Percentiles rank a stretch among this genome's conserved stretches.
Evolutionary conservation across 2,888 invertebrate genomes (phyloP).

Genomic region (Dromius quadrimaculatus): DNA sequence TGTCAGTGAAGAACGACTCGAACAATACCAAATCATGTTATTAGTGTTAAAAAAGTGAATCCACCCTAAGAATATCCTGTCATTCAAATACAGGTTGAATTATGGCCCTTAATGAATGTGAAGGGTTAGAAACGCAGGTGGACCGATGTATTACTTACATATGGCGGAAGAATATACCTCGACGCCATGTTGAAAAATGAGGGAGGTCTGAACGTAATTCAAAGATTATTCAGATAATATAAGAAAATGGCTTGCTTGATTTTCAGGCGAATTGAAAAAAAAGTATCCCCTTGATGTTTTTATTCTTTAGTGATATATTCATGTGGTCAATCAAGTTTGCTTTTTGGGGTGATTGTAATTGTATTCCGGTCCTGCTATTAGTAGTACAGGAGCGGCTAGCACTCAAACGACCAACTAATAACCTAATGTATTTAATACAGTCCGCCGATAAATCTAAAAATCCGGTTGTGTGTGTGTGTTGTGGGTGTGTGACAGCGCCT

Average conservation of each 20-base stretch:
- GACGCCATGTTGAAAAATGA: slow-evolving; percentile 5
- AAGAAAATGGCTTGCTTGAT: neutral
- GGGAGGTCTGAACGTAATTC: neutral
- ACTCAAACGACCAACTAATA: slow-evolving; percentile 48
- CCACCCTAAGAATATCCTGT: slow-evolving; percentile 19
- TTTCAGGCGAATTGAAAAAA: neutral
- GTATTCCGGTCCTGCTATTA: too few relatives aligned
- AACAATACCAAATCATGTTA: too few relatives aligned
- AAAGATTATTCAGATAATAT: neutral
- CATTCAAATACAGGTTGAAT: slow-evolving; percentile 15
- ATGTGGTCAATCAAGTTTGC: too few relatives aligned
- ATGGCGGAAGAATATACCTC: slow-evolving; percentile 15
- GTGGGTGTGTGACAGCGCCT: slow-evolving; percentile 57
- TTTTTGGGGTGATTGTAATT: too few relatives aligned
- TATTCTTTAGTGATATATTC: neutral
- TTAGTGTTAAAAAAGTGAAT: too few relatives aligned
- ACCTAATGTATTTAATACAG: slow-evolving; percentile 50
- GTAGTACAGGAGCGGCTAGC: slow-evolving; percentile 36
- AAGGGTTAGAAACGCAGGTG: slow-evolving; percentile 34
- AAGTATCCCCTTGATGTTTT: neutral
- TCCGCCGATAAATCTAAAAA: slow-evolving; percentile 50
- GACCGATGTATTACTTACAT: slow-evolving; percentile 7
- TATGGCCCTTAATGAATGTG: slow-evolving; percentile 33
- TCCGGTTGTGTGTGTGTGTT: slow-evolving; percentile 32
- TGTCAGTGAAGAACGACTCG: too few relatives aligned